Conservation (phyloP, 1,140 invertebrate genomes). For the Charaxes varanes region DNA sequence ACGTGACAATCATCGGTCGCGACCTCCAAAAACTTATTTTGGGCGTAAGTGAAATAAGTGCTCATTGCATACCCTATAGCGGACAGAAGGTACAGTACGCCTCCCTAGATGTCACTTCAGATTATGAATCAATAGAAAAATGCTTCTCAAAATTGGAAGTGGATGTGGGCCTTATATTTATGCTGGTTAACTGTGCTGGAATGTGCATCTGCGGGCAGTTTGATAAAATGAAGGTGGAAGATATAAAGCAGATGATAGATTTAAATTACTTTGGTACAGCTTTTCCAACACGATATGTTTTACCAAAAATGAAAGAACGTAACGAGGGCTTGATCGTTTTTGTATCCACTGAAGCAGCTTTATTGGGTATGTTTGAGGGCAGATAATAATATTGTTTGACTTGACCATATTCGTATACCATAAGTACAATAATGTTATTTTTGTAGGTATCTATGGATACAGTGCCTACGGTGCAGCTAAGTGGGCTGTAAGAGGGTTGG, state of each 20-base stretch:
- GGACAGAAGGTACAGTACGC: constrained; percentile 81
- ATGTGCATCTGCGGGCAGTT: constrained; percentile 85
- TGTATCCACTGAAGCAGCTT: constrained; percentile 91
- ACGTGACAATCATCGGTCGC: constrained; percentile 93
- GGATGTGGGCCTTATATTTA: constrained; percentile 84
- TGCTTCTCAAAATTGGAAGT: constrained; percentile 75
- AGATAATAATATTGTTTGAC: too few species aligned
- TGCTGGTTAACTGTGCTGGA: constrained; percentile 95
- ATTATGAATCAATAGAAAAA: constrained; percentile 78
- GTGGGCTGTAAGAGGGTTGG: constrained; percentile 95
- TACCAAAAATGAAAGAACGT: constrained; percentile 81
- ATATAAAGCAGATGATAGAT: constrained; percentile 82
- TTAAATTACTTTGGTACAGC: constrained; percentile 84
- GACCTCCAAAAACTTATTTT: constrained; percentile 80
- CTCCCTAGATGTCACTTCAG: constrained; percentile 83
- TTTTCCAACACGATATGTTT: constrained; percentile 80
- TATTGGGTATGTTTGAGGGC: constrained; percentile 84
- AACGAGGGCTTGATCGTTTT: constrained; percentile 87
- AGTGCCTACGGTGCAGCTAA: constrained; percentile 94
- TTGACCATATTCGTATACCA: constrained; percentile 1
- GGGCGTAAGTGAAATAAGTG: constrained; percentile 76
- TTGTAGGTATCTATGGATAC: constrained; percentile 88
- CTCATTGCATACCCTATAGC: constrained; percentile 42
- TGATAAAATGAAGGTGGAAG: constrained; percentile 84
- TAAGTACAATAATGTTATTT: too few species aligned